phyloP scores from a whole-genome alignment of 2,113 vertebrate genomes.

The Vireo altiloquus region DNA sequence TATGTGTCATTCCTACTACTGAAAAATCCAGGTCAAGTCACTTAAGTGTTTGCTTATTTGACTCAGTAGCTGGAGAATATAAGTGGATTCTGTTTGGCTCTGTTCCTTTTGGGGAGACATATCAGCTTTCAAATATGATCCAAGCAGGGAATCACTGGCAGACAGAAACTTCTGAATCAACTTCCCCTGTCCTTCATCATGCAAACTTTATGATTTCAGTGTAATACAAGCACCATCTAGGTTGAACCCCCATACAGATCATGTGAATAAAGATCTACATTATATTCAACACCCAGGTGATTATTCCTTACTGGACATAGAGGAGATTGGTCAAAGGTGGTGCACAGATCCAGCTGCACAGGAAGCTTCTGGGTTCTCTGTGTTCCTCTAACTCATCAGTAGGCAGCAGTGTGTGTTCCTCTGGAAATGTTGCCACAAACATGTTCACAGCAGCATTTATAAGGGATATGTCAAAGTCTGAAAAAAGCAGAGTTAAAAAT shows the following conservation, averaged over 20 bases:
- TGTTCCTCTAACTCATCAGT: background rate
- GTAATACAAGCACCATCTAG: background rate
- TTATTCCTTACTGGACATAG: background rate
- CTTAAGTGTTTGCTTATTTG: background rate
- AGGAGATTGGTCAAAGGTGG: background rate
- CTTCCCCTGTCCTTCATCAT: background rate
- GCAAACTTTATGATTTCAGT: background rate
- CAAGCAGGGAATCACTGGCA: background rate
- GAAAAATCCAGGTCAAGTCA: background rate
- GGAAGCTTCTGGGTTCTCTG: background rate
- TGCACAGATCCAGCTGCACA: background rate
- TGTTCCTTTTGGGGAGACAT: background rate
- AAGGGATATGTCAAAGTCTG: background rate
- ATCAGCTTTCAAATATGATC: background rate
- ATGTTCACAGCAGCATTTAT: background rate
- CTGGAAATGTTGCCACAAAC: background rate
- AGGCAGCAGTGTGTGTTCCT: background rate
- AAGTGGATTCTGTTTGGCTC: background rate
- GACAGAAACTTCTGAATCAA: background rate
- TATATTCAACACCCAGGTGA: background rate
- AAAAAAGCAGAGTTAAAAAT: background rate
- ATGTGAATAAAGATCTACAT: background rate
- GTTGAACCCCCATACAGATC: background rate
- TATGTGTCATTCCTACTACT: background rate
- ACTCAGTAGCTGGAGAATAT: background rate